Base-by-base conservation (phyloP, 2,797 vertebrate species). In the Pogonophryne albipinna region DNA sequence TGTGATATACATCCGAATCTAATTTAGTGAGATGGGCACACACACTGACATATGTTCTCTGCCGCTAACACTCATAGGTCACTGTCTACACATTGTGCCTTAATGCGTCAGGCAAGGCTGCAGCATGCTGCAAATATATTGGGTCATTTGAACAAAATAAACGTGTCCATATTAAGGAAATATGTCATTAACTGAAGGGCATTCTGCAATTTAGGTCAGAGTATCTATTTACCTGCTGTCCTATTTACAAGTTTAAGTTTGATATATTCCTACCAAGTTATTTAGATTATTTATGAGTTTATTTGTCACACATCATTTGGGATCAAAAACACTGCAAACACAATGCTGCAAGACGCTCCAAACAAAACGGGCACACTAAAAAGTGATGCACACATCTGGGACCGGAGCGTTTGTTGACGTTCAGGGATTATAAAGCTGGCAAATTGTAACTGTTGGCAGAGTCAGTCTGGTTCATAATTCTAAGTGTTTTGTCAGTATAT, bases 11-110 rank as follows among this genome's bases (percentile, higher is more conserved):
- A 27, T 27, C 27, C 27, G 4, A 27, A 27, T 27, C 27, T 27
- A 5, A 27, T 27, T 27, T 27, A 27, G 27, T 27, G 27, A 27
- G 27, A 27, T 27, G 27, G 27, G 27, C 27, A 27, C 4, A 52
- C 51, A 41, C 1, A 38, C 41, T 83, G 67, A 85, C 80, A 73
- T 60, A 46, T 52, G 66, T 62, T 69, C 67, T 82, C 73, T 16
- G 65, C 65, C 57, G 66, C 50, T 49, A 66, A 50, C 52, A 15
- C 56, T 69, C 47, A 45, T 34, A 49, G 62, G 17, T 45, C 17
- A 3, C 14, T 4, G 15, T 50, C 34, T 45, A 10, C 55, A 17
- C 58, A 19, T 63, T 16, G 0, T 58, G 44, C 19, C n/a, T 34
- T 56, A 49, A 53, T 49, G 45, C 27, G n/a, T 1, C 0, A 23